phyloP scores from a whole-genome alignment of 2,797 vertebrate species.

The Mareca penelope region DNA sequence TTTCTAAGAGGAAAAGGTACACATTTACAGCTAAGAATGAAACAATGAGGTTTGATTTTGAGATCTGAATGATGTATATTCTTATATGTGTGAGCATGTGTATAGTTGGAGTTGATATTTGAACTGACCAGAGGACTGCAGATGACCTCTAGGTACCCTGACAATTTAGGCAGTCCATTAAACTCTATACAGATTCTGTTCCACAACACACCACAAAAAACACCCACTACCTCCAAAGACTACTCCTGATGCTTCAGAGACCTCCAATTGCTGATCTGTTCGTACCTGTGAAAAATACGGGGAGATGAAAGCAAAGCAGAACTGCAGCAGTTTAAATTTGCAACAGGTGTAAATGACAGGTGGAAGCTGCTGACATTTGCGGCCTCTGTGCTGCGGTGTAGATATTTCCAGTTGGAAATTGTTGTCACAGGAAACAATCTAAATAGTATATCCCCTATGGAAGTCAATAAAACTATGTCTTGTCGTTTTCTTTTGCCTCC shows the following conservation, averaged over 20 bases:
- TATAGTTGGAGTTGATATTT: not conserved
- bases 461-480: not conserved
- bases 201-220: too few relatives aligned
- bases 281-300: fast-evolving
- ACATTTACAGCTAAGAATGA: not conserved
- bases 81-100: fast-evolving
- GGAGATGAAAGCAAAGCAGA: not conserved
- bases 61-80: not conserved
- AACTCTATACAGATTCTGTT: not conserved
- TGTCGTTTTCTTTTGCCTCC: not conserved
- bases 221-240: not conserved
- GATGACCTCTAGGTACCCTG: not conserved
- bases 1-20: not conserved
- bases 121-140: not conserved
- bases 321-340: not conserved
- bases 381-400: not conserved
- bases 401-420: not conserved
- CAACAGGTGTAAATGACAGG: not conserved
- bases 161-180: not conserved
- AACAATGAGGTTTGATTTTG: not conserved
- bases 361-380: fast-evolving
- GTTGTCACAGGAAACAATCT: not conserved
- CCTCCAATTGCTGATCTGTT: fast-evolving
- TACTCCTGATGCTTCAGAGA: not conserved
- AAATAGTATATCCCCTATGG: not conserved